Evolutionary conservation across 2,113 vertebrate genomes (phyloP).

Genomic region (Heteronetta atricapilla): DNA sequence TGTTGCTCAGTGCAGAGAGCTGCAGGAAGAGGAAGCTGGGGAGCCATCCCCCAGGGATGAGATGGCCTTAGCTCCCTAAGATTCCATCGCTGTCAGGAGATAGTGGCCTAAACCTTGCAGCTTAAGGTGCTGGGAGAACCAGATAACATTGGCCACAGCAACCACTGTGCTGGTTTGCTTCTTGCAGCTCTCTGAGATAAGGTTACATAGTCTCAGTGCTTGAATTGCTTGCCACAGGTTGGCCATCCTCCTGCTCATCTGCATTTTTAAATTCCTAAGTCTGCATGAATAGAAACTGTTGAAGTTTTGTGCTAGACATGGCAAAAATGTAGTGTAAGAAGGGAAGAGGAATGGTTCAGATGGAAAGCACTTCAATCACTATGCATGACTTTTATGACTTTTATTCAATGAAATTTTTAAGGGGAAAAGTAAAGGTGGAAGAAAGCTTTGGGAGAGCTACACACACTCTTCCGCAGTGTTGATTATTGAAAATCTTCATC

Average conservation of each 20-base stretch:
- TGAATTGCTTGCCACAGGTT: slow-evolving; percentile 1
- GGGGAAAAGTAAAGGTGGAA: neutral
- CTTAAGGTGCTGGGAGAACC: neutral
- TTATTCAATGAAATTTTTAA: rapidly evolving
- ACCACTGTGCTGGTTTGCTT: neutral
- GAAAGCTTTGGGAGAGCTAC: neutral
- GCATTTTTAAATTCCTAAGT: neutral
- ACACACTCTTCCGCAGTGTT: neutral
- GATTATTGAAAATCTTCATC: neutral
- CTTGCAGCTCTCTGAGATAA: neutral
- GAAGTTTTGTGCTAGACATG: neutral
- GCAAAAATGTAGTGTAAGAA: neutral
- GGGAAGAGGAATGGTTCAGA: neutral
- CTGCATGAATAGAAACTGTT: neutral
- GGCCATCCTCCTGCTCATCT: neutral
- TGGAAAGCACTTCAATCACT: neutral
- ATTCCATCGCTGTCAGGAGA: neutral
- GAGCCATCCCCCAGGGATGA: neutral
- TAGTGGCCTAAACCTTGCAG: neutral
- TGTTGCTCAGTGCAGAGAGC: neutral
- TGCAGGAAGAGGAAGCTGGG: neutral
- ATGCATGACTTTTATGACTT: neutral
- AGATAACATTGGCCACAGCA: neutral
- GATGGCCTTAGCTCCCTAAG: neutral
- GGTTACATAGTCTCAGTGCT: neutral